Conservation (phyloP, 2,113 vertebrate genomes). For the Odobenus rosmarus region DNA sequence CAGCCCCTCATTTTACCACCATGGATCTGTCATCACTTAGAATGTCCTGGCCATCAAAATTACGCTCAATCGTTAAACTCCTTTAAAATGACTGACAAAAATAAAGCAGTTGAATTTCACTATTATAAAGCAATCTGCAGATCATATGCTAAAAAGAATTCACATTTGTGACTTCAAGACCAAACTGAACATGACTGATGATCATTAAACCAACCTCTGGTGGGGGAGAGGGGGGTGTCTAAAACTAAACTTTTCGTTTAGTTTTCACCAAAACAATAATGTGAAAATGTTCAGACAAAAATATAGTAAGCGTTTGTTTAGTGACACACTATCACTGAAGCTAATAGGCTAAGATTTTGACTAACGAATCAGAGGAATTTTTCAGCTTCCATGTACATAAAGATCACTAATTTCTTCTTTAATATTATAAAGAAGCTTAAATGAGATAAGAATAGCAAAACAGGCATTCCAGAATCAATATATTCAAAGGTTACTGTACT, state of each 20-base stretch:
- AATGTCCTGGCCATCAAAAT: neutral
- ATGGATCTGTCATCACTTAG: neutral
- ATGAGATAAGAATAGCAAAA: slow-evolving; percentile 4
- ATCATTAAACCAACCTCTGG: slow-evolving; percentile 41
- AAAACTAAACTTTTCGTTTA: neutral
- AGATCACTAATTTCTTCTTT: slow-evolving; percentile 34
- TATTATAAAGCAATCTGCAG: slow-evolving; percentile 4
- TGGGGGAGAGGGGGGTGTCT: neutral
- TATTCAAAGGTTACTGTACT: neutral
- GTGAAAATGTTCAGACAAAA: slow-evolving; percentile 12
- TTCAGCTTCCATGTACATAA: slow-evolving; percentile 19
- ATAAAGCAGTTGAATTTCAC: neutral
- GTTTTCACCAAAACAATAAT: slow-evolving; percentile 18
- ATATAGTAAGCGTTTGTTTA: slow-evolving; percentile 24
- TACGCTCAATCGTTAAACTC: neutral
- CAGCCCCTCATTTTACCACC: neutral
- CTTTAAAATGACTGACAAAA: slow-evolving; percentile 28
- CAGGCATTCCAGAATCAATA: slow-evolving; percentile 31
- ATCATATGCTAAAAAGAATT: slow-evolving; percentile 29
- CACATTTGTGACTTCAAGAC: slow-evolving; percentile 28
- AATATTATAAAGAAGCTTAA: slow-evolving; percentile 42
- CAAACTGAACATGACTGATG: neutral
- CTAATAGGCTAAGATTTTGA: neutral
- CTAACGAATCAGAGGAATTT: neutral
- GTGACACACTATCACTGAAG: neutral